Base-by-base conservation (phyloP, 2,113 vertebrate species). In the Cynoglossus semilaevis region DNA sequence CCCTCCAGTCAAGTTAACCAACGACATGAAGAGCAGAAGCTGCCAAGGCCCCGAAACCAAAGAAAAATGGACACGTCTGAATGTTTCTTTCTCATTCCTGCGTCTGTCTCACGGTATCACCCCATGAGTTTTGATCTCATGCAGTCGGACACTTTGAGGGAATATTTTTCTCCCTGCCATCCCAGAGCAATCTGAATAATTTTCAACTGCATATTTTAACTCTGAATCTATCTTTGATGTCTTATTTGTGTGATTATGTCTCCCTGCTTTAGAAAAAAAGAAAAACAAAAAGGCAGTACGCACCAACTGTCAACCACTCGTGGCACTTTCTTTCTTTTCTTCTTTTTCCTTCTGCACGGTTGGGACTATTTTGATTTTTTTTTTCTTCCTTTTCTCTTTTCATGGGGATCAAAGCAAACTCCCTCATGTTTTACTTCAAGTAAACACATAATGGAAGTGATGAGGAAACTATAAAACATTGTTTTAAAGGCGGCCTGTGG, bases 191-290 rank as follows among this genome's bases (percentile, higher is more conserved):
- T 90, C 82, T 63, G 85, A 89, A 90, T 90, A 88, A 87, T 88
- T 90, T 83, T 70, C 77, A 63, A 46, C 63, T 62, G 90, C 88
- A 91, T 91, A 91, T 91, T 91, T 92, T 89, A 91, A 88, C 85
- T 90, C 79, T 81, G 67, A 35, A 82, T 88, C 85, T 67, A 90
- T 91, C 90, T 91, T 92, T 92, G 89, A 91, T 92, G 90, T 91
- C 89, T 89, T 90, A 90, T 92, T 91, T 91, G 86, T 88, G 84
- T 88, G 88, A 90, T 90, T 89, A 88, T 88, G 80, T 88, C 84
- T 84, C 80, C 70, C 80, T 81, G 73, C 78, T 53, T 70, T 60
- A 59, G 42, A 56, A 72, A 70, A 63, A 53, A 44, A 43, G 11
- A 12, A 18, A 53, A 63, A 63, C 82, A 72, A 77, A 77, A 66